These are phyloP conservation scores for Alloplasta piceator DNA, from an alignment of 2,888 invertebrate genomes.

Conservation along the genomic window DNA sequence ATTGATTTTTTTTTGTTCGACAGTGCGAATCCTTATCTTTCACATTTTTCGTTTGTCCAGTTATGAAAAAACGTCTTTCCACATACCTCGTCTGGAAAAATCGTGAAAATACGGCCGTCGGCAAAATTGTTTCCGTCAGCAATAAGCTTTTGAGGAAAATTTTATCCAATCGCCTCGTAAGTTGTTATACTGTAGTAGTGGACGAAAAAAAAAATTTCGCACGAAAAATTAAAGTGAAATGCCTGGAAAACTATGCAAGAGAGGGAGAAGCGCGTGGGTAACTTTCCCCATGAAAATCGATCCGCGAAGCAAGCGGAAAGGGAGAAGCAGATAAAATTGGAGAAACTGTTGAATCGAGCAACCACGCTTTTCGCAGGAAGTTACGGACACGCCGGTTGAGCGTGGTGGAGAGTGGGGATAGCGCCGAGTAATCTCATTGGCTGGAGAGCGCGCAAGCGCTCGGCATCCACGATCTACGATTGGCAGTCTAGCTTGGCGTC, in stretches of 20 bases:
- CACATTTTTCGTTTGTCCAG: too few species aligned
- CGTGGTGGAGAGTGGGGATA: not conserved
- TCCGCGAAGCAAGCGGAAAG: not conserved
- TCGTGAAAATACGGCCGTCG: not conserved
- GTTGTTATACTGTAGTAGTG: too few species aligned
- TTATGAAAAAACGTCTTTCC: too few species aligned
- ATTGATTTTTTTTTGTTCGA: too few species aligned
- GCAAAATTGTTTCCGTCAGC: not conserved
- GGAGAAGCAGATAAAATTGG: not conserved
- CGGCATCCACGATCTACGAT: not conserved
- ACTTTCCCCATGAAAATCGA: not conserved
- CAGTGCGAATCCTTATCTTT: too few species aligned
- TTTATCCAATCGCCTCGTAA: too few species aligned
- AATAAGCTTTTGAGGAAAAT: too few species aligned
- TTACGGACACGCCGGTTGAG: not conserved
- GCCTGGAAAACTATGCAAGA: too few species aligned
- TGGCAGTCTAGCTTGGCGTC: slow-evolving; percentile 56
- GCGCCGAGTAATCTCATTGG: not conserved
- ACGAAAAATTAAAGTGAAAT: too few species aligned
- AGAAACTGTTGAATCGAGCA: not conserved
- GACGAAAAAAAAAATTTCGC: too few species aligned
- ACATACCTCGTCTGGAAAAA: slow-evolving; percentile 1
- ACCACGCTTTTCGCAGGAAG: not conserved
- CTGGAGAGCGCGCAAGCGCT: slow-evolving; percentile 61
- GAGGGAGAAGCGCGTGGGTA: too few species aligned